A percentile compares a stretch with the other conserved stretches of the same genome.
phyloP scores from a whole-genome alignment of 2,888 invertebrate species.

The Hirudinaria manillensis region DNA sequence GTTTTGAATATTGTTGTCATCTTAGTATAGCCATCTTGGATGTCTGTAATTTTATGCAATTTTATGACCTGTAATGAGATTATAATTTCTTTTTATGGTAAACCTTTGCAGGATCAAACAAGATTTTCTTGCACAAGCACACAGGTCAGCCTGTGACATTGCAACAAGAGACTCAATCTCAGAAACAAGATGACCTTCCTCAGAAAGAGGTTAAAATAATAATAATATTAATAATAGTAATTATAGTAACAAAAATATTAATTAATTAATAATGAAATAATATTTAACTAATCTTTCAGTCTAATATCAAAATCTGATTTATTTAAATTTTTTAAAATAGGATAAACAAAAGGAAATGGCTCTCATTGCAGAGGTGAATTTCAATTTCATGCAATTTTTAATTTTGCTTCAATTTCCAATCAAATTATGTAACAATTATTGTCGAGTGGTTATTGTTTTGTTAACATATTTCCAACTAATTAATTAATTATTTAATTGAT shows the following conservation, averaged over 20 bases:
- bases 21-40: no score
- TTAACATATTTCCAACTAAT: background rate
- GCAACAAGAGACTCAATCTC: no score
- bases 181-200: background rate
- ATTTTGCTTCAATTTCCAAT: background rate
- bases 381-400: slow-evolving; percentile 1
- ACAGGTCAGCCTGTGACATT: slow-evolving; percentile 23
- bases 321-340: slow-evolving; percentile 3
- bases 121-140: slow-evolving; percentile 46
- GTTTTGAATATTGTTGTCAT: background rate
- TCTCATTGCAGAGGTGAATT: slow-evolving; percentile 46
- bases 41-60: no score
- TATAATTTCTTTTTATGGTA: slow-evolving; percentile 8
- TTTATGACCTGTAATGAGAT: no score
- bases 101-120: slow-evolving; percentile 43
- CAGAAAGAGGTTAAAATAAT: background rate
- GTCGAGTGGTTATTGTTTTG: background rate
- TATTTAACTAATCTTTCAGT: no score
- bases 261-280: no score
- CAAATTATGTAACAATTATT: background rate
- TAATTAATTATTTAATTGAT: slow-evolving; percentile 3
- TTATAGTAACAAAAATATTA: background rate
- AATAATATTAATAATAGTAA: background rate
- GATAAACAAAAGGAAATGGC: slow-evolving; percentile 35
- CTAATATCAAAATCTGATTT: background rate